Conservation (phyloP, 1,140 invertebrate species). For the Tetragnatha versicolor region DNA sequence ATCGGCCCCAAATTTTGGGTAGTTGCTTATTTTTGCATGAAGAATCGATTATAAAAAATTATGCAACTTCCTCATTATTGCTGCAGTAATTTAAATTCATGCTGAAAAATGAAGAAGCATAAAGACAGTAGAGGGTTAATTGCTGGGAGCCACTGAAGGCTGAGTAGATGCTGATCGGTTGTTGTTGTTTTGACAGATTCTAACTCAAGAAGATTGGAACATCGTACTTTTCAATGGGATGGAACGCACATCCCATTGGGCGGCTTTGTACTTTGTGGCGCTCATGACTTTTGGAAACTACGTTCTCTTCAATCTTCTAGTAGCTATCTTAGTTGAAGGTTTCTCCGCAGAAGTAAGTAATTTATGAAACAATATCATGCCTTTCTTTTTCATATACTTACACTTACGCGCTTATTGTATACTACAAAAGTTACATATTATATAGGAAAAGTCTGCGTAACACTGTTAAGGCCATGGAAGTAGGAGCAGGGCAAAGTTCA, state of each 20-base stretch:
- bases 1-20: too few species aligned
- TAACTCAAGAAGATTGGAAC: constrained; percentile 99
- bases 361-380: background rate
- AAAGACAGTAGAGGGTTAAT: too few species aligned
- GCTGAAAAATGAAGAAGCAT: too few species aligned
- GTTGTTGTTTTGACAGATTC: constrained; percentile 74
- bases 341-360: constrained; percentile 89
- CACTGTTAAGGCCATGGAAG: background rate
- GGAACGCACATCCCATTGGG: constrained; percentile 99
- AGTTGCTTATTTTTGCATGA: too few species aligned
- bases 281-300: constrained; percentile 99
- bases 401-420: too few species aligned
- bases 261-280: constrained; percentile 98
- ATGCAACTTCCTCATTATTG: too few species aligned
- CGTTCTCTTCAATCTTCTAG: constrained; percentile 98
- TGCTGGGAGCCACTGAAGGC: too few species aligned
- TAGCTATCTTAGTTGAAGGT: constrained; percentile 99
- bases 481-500: background rate
- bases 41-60: too few species aligned
- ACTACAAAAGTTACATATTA: too few species aligned
- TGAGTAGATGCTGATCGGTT: background rate
- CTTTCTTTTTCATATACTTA: too few species aligned
- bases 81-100: too few species aligned
- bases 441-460: too few species aligned
- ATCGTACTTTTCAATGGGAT: constrained; percentile 98